These are phyloP conservation scores for Peromyscus nudipes DNA, from an alignment of 2,797 vertebrate genomes.

Conservation along the genomic window DNA sequence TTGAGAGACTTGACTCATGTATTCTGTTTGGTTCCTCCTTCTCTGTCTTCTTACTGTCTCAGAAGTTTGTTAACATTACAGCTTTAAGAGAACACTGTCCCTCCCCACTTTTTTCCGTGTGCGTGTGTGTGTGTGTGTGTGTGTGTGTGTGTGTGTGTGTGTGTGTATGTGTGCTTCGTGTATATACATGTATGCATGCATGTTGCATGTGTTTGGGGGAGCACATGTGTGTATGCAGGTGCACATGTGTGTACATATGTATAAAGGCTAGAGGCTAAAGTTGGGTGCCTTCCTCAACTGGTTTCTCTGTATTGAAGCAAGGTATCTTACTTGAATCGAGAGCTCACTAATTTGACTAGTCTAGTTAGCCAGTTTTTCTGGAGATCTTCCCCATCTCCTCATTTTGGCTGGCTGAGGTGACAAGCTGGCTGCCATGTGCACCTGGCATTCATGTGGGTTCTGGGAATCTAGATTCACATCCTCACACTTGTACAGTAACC, in stretches of 20 bases:
- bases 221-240: not conserved
- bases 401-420: not conserved
- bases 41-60: not conserved
- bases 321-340: not conserved
- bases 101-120: not conserved
- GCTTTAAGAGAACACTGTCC: not conserved
- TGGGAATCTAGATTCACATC: not conserved
- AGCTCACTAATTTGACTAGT: not conserved
- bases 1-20: constrained; percentile 41
- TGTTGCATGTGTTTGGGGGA: not conserved
- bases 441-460: not conserved
- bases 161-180: not conserved
- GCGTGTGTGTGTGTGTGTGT: not conserved
- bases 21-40: not conserved
- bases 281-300: not conserved
- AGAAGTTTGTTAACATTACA: not conserved
- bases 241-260: not conserved
- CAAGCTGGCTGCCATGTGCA: not conserved
- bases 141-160: too few relatives aligned
- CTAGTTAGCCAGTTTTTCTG: not conserved
- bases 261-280: not conserved
- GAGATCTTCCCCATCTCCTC: not conserved
- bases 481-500: not conserved
- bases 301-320: not conserved
- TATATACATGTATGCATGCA: not conserved